Base-by-base conservation (phyloP, 1,140 invertebrate species). In the Nephila pilipes region DNA sequence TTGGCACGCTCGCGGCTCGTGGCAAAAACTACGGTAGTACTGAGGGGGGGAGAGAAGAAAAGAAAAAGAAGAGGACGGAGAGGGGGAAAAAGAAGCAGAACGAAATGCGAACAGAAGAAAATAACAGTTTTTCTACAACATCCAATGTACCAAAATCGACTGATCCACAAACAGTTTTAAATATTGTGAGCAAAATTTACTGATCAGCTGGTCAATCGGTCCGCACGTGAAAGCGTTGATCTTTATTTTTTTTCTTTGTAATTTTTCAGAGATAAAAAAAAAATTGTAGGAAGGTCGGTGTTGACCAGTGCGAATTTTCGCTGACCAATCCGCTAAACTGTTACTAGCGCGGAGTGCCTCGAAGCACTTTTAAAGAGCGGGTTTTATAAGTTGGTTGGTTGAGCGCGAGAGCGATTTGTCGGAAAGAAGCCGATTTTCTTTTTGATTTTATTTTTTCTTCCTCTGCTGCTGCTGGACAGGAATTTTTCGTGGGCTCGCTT, bases 281-380 rank as follows among this genome's bases (percentile, higher is more conserved):
- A 12, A 36, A 29, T 32, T 32, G 55, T 6, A 75, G 32, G 69
- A 20, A 16, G 69, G 69, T 75, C 85, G 57, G 58, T 69, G 60
- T 69, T 89, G 69, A 89, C 87, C 87, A 79, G 29, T 89, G 38
- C 46, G 65, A 75, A 32, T 85, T 12, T 57, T 85, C 54, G 14
- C 60, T 89, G 87, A 89, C 87, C 87, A 89, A 89, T 89, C 87
- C 87, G 87, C 87, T 79, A 89, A 79, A 89, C 60, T 89, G 87
- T 89, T 79, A 89, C 69, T 55, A 79, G 87, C 65, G 87, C n/a
- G 4, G 16, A 46, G 69, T 79, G 87, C 69, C 87, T 63, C 32
- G 63, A 16, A 89, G 87, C 87, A 46, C 29, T 79, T 55, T 65
- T 38, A 57, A 25, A 79, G 87, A 89, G 87, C 87, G 87, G 87